Evolutionary conservation across 1,140 invertebrate species (phyloP).

Genomic region (Cataglyphis hispanica): DNA sequence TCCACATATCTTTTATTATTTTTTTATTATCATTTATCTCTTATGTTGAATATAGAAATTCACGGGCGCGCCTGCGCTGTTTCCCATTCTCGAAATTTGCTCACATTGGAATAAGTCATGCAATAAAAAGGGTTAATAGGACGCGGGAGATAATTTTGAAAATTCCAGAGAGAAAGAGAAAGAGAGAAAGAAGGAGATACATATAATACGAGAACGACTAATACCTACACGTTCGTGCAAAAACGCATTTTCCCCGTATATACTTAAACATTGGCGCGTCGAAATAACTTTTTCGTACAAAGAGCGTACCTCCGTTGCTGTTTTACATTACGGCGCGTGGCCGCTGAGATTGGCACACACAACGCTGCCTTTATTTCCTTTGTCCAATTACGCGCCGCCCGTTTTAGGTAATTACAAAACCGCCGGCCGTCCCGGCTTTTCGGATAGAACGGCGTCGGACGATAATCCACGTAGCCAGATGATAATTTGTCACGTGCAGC

Average conservation of each 20-base stretch:
- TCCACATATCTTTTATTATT: background rate
- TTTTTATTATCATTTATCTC: background rate
- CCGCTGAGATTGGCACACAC: constrained; percentile 65
- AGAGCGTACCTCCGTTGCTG: background rate
- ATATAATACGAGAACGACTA: constrained; percentile 23
- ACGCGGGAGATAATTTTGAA: constrained; percentile 28
- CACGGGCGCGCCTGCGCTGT: background rate
- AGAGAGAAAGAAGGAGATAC: background rate
- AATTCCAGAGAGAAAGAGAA: constrained; percentile 1
- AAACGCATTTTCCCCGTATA: constrained; percentile 53
- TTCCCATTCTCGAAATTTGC: background rate
- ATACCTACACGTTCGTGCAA: constrained; percentile 20
- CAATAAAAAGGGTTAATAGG: constrained; percentile 32
- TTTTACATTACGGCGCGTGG: constrained; percentile 35
- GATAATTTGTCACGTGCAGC: constrained; percentile 57
- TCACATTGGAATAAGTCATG: constrained; percentile 34
- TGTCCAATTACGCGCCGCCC: constrained; percentile 49
- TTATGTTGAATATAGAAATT: background rate
- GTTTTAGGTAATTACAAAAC: constrained; percentile 53
- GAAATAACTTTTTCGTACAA: constrained; percentile 48
- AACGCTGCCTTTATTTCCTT: constrained; percentile 66
- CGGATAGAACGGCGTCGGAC: constrained; percentile 1
- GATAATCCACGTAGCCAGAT: constrained; percentile 51
- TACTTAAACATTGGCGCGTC: background rate
- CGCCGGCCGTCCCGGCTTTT: constrained; percentile 17